A percentile compares a stretch with the other conserved stretches of the same genome.
Conservation (phyloP, 2,797 vertebrate genomes). For the Knipowitschia caucasica region DNA sequence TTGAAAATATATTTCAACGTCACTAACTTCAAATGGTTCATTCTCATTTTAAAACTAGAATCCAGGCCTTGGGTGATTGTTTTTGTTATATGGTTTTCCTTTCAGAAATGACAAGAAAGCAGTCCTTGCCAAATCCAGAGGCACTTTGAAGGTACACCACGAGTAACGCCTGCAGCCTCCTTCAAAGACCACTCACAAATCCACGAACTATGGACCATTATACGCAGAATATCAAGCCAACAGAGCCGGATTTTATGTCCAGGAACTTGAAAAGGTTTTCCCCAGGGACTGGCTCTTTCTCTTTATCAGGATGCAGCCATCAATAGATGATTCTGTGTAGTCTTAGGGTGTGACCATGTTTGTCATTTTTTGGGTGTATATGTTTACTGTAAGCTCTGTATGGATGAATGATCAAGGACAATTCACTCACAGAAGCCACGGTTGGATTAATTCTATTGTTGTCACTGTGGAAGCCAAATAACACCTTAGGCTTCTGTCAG, state of each 20-base stretch:
- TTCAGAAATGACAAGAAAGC: conserved; percentile 54
- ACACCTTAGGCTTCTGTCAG: no score
- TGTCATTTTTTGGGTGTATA: conserved; percentile 32
- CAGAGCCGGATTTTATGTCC: not conserved
- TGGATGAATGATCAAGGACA: conserved; percentile 3
- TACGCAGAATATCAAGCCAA: not conserved
- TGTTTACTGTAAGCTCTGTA: not conserved
- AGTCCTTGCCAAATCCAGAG: not conserved
- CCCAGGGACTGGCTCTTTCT: conserved; percentile 4
- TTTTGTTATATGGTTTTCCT: not conserved
- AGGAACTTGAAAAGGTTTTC: conserved; percentile 6
- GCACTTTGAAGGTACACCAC: conserved; percentile 22
- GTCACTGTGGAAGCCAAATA: conserved; percentile 16
- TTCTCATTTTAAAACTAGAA: not conserved
- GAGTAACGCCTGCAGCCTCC: conserved; percentile 18
- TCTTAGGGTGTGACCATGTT: conserved; percentile 44
- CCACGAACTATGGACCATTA: conserved; percentile 8
- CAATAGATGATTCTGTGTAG: conserved; percentile 19
- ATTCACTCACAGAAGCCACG: conserved; percentile 6
- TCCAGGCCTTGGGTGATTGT: not conserved
- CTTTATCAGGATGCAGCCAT: conserved; percentile 5
- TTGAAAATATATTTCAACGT: not conserved
- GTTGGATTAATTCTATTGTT: not conserved
- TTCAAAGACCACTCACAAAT: conserved; percentile 9
- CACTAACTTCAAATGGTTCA: not conserved